Evolutionary conservation across 2,888 invertebrate genomes (phyloP), one percentile per base, ranked within the genome.

Genomic region (Tipula unca): DNA sequence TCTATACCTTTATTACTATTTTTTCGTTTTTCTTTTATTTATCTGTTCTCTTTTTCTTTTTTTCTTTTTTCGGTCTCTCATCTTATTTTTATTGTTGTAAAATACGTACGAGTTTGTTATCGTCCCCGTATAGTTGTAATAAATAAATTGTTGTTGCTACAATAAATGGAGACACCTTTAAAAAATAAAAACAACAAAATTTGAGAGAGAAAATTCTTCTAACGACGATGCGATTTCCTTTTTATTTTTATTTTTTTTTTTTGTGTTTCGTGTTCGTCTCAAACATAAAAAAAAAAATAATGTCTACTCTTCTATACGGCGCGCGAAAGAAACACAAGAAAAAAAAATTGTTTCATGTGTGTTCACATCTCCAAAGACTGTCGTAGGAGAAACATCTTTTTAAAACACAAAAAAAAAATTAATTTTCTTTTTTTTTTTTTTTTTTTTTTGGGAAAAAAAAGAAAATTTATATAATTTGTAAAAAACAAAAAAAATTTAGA

Each of bases 361-460:
- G 48, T 48, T 87, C 87, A 87, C 87, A 87, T 88, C 87, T 88
- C 87, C 87, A 86, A 87, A 87, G 87, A 87, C 87, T 86, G 87
- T 88, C 87, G 87, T 87, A 87, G 87, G 87, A 87, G 87, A 87
- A 87, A 87, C 87, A 88, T 87, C 87, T 87, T 85, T 84, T 85
- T 69, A 35, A 48, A 85, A 85, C 29, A 39, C 2, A 25, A 85
- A 85, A 85, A 42, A 42, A 48, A 85, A n/a, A n/a, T n/a, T n/a
- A n/a, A n/a, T n/a, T n/a, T n/a, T n/a, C n/a, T n/a, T n/a, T n/a
- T 42, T 48, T 32, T 14, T 69, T 69, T 69, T 48, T 42, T 32
- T 29, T 69, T 69, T 69, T 69, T 69, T 69, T 25, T 25, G 25
- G 25, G 48, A 54, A 17, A 69, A 25, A 69, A 25, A 25, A 69